Percentiles rank a stretch among this genome's conserved stretches.
phyloP scores from a whole-genome alignment of 92 coral and sea anemone species.

The Plumapathes pennacea region DNA sequence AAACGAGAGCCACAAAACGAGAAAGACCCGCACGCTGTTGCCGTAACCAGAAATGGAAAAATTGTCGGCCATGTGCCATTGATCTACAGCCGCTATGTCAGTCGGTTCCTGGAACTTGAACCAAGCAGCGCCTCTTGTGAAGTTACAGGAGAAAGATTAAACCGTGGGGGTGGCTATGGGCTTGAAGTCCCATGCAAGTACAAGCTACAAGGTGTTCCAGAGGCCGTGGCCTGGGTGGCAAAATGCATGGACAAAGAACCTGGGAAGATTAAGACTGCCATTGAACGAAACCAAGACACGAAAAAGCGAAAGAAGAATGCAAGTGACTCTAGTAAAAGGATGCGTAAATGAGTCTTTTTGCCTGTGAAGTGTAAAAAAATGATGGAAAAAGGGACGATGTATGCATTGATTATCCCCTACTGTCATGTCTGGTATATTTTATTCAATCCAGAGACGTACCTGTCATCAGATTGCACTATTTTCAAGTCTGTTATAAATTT shows the following conservation, averaged over 20 bases:
- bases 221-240: conserved; percentile 17
- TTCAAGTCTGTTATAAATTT: no score
- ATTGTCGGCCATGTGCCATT: conserved; percentile 16
- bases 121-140: conserved; percentile 6
- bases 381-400: no score
- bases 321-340: no score
- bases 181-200: conserved; percentile 17
- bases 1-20: conserved; percentile 7
- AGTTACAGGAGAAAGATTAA: conserved; percentile 14
- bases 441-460: no score
- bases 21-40: conserved; percentile 12
- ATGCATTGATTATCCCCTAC: no score
- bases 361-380: no score
- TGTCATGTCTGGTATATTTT: no score
- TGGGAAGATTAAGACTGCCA: no score
- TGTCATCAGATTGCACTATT: no score
- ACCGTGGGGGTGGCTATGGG: conserved; percentile 17
- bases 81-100: conserved; percentile 11
- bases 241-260: conserved; percentile 12
- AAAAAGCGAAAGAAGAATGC: no score
- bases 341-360: no score
- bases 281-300: no score
- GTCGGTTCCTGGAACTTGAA: conserved; percentile 15
- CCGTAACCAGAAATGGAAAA: conserved; percentile 7
- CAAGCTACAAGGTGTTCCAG: conserved; percentile 9